phyloP scores from a whole-genome alignment of 2,888 invertebrate species.

The Cephalotes varians region DNA sequence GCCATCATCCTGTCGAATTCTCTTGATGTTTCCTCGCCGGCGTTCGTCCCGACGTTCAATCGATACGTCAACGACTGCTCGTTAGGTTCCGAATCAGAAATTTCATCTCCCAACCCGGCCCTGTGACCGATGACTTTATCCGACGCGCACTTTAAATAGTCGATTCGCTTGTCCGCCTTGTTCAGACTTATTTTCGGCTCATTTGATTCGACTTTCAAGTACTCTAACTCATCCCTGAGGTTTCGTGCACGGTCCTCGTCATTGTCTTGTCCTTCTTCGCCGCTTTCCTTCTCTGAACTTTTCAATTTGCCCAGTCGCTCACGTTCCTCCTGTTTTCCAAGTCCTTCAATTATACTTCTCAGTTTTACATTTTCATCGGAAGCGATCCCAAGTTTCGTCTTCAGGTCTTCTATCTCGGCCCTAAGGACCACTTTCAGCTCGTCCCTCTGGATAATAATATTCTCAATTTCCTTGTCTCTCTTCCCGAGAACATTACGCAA shows the following conservation, averaged over 20 bases:
- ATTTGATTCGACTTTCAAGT: slow-evolving; percentile 53
- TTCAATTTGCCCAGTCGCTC: slow-evolving; percentile 21
- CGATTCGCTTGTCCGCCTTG: slow-evolving; percentile 50
- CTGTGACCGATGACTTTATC: slow-evolving; percentile 51
- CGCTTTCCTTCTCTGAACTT: slow-evolving; percentile 1
- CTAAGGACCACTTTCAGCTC: slow-evolving; percentile 13
- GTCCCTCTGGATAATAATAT: slow-evolving; percentile 56
- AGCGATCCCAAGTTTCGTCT: slow-evolving; percentile 30
- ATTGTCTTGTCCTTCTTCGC: neutral
- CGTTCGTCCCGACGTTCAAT: slow-evolving; percentile 58
- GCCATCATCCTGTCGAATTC: slow-evolving; percentile 59
- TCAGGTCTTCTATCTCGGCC: slow-evolving; percentile 30
- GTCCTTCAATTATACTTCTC: slow-evolving; percentile 37
- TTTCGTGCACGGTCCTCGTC: neutral
- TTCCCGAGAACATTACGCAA: slow-evolving; percentile 56
- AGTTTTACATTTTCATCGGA: slow-evolving; percentile 57
- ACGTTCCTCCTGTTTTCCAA: neutral
- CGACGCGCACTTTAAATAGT: slow-evolving; percentile 43
- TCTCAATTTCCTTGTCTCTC: slow-evolving; percentile 62
- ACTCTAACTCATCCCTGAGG: slow-evolving; percentile 47
- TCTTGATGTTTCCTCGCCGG: slow-evolving; percentile 53
- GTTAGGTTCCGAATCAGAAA: slow-evolving; percentile 58
- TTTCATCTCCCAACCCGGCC: slow-evolving; percentile 46
- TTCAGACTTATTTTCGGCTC: slow-evolving; percentile 48
- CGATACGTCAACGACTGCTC: slow-evolving; percentile 64